Base-by-base conservation (phyloP, 2,797 vertebrate species). In the Esox lucius region DNA sequence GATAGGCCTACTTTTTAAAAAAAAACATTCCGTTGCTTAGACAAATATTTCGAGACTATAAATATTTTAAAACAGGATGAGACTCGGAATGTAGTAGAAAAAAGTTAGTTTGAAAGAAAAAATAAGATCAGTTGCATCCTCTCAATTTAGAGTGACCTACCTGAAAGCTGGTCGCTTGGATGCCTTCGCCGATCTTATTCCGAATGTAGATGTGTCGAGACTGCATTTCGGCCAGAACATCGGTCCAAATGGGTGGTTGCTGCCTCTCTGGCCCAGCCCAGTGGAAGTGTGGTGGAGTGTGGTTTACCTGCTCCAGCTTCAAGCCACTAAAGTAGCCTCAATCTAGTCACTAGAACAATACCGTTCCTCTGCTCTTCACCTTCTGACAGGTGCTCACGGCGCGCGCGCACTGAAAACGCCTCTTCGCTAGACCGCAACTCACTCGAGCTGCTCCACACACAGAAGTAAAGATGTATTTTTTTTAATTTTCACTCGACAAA, bases 121-220 rank as follows among this genome's bases (percentile, higher is more conserved):
- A 72, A 53, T 28, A 4, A 72, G 9, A 46, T 13, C 19, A 72
- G 5, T 39, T 24, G 59, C 12, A 33, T 70, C 48, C 12, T 31
- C 28, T 31, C 68, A 6, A 13, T 48, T 17, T 49, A 12, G 28
- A 17, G 17, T 65, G n/a, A 42, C 79, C 82, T 76, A 97, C 96
- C 94, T 97, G 96, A 61, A 96, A 93, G 85, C 95, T 90, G 75
- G 96, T 96, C 83, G 95, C 94, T 78, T 91, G 94, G 90, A 93
- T 94, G 73, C 94, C 93, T 84, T 97, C 95, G 0, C 94, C 95
- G 15, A 95, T 91, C 88, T 94, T 95, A 90, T 95, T 96, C 83
- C 94, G 93, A 75, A 95, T 94, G 91, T 93, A 94, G 81, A 96
- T 95, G 89, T 95, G 94, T 71, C 95, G 92, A 78, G 96, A 96